A percentile compares a stretch with the other conserved stretches of the same genome.
Conservation (phyloP, 2,797 vertebrate genomes). For the Tangara arthus region DNA sequence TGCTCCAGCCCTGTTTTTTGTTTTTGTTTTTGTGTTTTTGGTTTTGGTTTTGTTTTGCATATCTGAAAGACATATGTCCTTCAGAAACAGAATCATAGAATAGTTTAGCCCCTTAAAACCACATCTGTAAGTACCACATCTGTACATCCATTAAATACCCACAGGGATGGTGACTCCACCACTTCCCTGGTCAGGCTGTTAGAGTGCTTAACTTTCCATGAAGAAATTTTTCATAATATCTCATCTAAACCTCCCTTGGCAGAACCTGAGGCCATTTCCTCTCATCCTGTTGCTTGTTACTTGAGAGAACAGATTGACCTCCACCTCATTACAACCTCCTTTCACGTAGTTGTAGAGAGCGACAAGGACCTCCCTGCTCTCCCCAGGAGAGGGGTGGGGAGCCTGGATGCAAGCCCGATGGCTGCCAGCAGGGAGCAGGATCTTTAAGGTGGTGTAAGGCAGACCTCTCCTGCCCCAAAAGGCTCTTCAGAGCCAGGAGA, state of each 20-base stretch:
- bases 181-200: background rate
- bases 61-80: background rate
- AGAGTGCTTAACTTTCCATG: background rate
- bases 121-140: background rate
- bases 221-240: background rate
- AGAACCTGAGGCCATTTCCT: background rate
- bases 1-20: background rate
- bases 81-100: background rate
- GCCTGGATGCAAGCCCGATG: rapidly evolving
- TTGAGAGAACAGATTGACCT: background rate
- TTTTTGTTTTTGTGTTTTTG: background rate
- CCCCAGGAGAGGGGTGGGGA: background rate
- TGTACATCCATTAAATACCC: background rate
- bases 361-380: background rate
- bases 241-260: background rate
- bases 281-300: background rate
- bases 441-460: background rate
- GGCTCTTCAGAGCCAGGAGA: background rate
- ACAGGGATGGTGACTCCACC: background rate
- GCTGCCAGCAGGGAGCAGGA: background rate
- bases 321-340: background rate
- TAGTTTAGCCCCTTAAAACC: background rate
- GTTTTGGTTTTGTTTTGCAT: background rate
- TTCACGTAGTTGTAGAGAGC: background rate
- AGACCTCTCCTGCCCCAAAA: background rate